Conservation (phyloP, 2,888 invertebrate genomes). For the Aphodius sticticus region DNA sequence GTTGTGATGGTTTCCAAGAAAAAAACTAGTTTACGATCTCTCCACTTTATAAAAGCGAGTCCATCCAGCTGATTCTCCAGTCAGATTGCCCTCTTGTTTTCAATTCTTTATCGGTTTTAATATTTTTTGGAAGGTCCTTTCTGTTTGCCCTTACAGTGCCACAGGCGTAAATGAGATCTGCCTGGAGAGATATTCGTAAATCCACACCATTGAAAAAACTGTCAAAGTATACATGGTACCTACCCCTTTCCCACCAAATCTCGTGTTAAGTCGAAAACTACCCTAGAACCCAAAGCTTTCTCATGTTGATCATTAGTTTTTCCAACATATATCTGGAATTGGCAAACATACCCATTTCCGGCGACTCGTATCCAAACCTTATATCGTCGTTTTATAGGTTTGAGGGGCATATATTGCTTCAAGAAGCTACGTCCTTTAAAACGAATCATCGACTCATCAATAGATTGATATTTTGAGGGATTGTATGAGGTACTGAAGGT, state of each 20-base stretch:
- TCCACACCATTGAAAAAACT: constrained; percentile 40
- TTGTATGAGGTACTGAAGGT: constrained; percentile 31
- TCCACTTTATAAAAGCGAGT: constrained; percentile 34
- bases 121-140: constrained; percentile 36
- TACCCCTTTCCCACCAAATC: constrained; percentile 38
- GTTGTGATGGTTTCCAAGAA: constrained; percentile 32
- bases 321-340: constrained; percentile 27
- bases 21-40: constrained; percentile 28
- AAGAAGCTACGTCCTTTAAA: constrained; percentile 38
- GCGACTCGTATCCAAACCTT: constrained; percentile 43
- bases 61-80: constrained; percentile 36
- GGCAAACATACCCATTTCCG: constrained; percentile 6
- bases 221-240: constrained; percentile 40
- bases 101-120: constrained; percentile 37
- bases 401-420: constrained; percentile 44
- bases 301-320: constrained; percentile 16
- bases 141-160: neutral
- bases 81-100: constrained; percentile 39
- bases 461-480: constrained; percentile 30
- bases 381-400: constrained; percentile 43
- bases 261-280: constrained; percentile 14
- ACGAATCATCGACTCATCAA: constrained; percentile 37
- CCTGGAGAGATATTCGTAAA: neutral
- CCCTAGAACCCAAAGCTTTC: constrained; percentile 21
- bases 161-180: neutral